Evolutionary conservation across 2,797 vertebrate genomes (phyloP).

Genomic region (Anableps anableps): DNA sequence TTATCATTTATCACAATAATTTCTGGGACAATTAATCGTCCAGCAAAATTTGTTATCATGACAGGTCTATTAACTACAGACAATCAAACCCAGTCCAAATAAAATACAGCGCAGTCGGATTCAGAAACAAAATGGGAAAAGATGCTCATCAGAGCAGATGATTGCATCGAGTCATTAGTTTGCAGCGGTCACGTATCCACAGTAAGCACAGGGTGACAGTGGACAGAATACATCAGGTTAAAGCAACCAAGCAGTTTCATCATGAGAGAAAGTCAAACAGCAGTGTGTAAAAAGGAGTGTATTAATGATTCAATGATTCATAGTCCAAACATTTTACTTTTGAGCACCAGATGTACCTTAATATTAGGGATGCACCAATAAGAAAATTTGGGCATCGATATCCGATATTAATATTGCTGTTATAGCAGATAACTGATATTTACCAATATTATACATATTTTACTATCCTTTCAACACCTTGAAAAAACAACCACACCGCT

Average conservation of each 20-base stretch:
- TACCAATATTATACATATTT: too few species aligned
- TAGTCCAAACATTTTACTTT: not conserved
- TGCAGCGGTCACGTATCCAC: not conserved
- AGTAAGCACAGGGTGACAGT: not conserved
- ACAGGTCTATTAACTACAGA: too few species aligned
- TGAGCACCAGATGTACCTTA: not conserved
- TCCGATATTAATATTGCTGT: too few species aligned
- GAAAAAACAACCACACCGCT: too few species aligned
- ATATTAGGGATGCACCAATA: too few species aligned
- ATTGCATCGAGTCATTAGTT: not conserved
- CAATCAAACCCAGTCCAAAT: not conserved
- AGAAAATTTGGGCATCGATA: not conserved
- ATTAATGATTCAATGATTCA: not conserved
- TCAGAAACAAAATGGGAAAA: not conserved
- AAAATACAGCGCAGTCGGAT: not conserved
- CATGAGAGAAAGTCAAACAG: not conserved
- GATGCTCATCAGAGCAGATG: not conserved
- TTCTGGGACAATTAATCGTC: too few species aligned
- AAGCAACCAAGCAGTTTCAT: not conserved
- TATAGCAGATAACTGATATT: too few species aligned
- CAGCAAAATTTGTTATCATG: too few species aligned
- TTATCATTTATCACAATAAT: too few species aligned
- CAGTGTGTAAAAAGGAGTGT: not conserved
- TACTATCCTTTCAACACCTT: too few species aligned
- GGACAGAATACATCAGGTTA: not conserved